Evolutionary conservation across 2,888 invertebrate species (phyloP).

Genomic region (Nephrotoma flavescens): DNA sequence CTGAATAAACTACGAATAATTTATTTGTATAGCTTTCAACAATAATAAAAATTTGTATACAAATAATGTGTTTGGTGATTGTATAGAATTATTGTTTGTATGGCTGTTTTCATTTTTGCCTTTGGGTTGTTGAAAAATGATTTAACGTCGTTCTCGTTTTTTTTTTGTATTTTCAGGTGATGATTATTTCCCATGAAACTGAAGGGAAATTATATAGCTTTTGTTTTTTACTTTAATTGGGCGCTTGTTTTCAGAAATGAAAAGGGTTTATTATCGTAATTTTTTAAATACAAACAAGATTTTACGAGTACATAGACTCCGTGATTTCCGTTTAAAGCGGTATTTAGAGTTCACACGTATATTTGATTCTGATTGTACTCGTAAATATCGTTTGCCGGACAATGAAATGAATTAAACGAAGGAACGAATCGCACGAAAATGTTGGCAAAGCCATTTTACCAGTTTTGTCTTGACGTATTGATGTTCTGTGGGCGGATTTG

Average conservation of each 20-base stretch:
- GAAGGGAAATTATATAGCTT: background rate
- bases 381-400: no score
- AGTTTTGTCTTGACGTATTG: no score
- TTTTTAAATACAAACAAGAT: no score
- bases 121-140: background rate
- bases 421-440: no score
- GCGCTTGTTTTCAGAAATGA: background rate
- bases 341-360: no score
- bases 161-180: background rate
- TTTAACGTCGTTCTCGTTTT: background rate
- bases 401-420: no score
- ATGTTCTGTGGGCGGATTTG: no score
- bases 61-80: background rate
- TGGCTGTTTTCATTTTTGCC: background rate
- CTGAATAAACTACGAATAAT: background rate
- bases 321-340: no score
- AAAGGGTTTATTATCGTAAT: no score
- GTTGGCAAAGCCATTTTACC: no score
- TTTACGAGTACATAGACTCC: no score
- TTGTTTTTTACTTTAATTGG: background rate
- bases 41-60: background rate
- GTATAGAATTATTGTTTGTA: background rate
- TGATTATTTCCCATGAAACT: background rate
- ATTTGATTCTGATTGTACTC: no score
- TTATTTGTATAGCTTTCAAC: background rate